A percentile compares a stretch with the other conserved stretches of the same genome.
phyloP scores from a whole-genome alignment of 1,140 invertebrate genomes.

The Antheraea pernyi region DNA sequence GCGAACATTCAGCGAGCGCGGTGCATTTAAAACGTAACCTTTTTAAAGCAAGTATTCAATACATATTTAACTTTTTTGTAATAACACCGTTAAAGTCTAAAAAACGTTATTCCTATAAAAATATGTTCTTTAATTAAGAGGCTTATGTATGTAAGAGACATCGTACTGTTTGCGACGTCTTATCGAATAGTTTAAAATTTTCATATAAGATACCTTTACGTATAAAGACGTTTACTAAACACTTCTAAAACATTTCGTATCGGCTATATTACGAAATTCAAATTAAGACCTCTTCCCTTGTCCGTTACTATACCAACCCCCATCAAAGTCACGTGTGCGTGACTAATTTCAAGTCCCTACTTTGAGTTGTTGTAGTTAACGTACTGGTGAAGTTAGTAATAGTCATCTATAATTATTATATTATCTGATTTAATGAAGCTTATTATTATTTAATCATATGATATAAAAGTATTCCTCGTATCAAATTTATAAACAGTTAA shows the following conservation, averaged over 20 bases:
- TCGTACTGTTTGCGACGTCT: not conserved
- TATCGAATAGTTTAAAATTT: not conserved
- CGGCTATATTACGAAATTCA: conserved; percentile 8
- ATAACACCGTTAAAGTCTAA: too few species aligned
- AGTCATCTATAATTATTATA: not conserved
- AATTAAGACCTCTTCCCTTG: conserved; percentile 13
- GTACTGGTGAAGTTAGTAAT: conserved; percentile 4
- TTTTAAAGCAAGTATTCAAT: too few species aligned
- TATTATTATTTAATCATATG: not conserved
- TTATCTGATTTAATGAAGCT: not conserved
- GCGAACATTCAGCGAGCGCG: too few species aligned
- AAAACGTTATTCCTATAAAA: too few species aligned
- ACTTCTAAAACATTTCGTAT: conserved; percentile 8
- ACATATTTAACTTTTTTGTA: too few species aligned
- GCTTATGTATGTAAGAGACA: not conserved
- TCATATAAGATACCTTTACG: not conserved
- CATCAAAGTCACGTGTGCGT: conserved; percentile 55
- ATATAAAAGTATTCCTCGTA: too few species aligned
- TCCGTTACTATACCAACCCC: conserved; percentile 47
- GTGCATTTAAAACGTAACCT: too few species aligned
- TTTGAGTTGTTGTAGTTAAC: conserved; percentile 6
- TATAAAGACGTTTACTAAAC: conserved; percentile 10
- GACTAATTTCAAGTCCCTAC: conserved; percentile 43
- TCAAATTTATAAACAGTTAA: too few species aligned
- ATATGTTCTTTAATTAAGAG: too few species aligned